Base-by-base conservation (phyloP, 1,140 invertebrate species). In the Eumaeus atala region DNA sequence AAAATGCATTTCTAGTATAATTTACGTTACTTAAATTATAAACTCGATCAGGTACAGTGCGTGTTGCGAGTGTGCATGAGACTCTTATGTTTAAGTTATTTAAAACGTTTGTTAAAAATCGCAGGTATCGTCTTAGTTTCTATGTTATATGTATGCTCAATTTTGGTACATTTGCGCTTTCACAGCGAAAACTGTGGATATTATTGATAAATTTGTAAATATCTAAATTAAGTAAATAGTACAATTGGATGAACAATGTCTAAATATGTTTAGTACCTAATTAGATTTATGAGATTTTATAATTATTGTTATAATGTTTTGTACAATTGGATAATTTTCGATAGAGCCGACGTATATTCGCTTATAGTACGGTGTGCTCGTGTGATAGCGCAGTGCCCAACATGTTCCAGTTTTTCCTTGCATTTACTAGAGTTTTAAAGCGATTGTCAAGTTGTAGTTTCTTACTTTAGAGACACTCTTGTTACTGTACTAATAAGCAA, bases 401-500 rank as follows among this genome's bases (percentile, higher is more conserved):
- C 70, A 66, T 62, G 63, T 62, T 64, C 64, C 21, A 28, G 2
- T 67, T 70, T 75, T 67, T 75, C 77, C 73, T 84, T 84, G 83
- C 83, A 87, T 87, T 87, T 86, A 86, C 68, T 77, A 86, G 83
- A 81, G 84, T 86, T 86, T 86, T 73, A 66, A 77, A 67, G 67
- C 55, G 66, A 70, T 66, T 72, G 56, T 76, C 64, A 74, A 69
- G 58, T 61, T 71, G 64, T 64, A 69, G 72, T 77, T 77, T 77
- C 75, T 69, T 81, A 74, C 74, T 78, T 74, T 77, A 74, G 75
- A 74, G 72, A 78, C 67, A 67, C 74, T 77, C 70, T 81, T 86
- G 81, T 86, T 83, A 80, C 70, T 83, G 70, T 86, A 86, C 72
- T 81, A 76, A 82, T 86, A 86, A 84, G 83, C 83, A 84, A 86